phyloP scores from a whole-genome alignment of 2,113 vertebrate genomes.

The Chelonoidis abingdonii region DNA sequence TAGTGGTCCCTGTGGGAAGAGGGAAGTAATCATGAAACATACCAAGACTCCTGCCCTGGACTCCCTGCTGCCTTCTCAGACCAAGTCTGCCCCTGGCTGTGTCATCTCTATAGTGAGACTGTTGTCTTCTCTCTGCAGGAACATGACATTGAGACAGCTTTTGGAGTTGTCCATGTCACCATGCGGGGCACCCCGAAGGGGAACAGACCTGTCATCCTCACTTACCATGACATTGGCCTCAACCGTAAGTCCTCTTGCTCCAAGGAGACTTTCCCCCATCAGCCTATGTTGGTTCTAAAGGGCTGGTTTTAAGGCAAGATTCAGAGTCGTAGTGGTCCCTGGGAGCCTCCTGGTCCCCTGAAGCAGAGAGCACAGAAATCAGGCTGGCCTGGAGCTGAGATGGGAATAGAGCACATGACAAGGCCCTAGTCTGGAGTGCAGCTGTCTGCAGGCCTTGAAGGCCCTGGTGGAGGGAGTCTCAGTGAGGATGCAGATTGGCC shows the following conservation, averaged over 20 bases:
- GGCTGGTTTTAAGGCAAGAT: background rate
- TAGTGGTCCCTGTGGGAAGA: background rate
- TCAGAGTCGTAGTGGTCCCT: background rate
- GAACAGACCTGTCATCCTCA: constrained; percentile 95
- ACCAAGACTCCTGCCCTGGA: background rate
- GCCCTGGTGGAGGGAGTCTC: background rate
- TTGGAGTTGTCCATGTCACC: constrained; percentile 93
- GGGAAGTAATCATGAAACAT: background rate
- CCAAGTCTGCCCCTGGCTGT: background rate
- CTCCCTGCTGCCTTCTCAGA: background rate
- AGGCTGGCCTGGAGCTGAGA: background rate
- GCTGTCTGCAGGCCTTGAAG: background rate
- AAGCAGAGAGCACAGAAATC: background rate
- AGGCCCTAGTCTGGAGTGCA: fast-evolving
- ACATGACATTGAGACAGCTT: constrained; percentile 93
- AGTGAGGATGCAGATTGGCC: background rate
- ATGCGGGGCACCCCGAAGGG: constrained; percentile 91
- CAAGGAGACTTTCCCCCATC: background rate
- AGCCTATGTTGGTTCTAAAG: background rate
- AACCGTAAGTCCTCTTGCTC: constrained; percentile 88
- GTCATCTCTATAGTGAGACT: background rate
- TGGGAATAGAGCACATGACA: background rate
- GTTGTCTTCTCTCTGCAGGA: constrained; percentile 83
- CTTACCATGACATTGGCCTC: constrained; percentile 96
- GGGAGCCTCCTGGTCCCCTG: too few species aligned